Conservation (phyloP, 2,113 vertebrate species). For the Phalacrocorax pelagicus region DNA sequence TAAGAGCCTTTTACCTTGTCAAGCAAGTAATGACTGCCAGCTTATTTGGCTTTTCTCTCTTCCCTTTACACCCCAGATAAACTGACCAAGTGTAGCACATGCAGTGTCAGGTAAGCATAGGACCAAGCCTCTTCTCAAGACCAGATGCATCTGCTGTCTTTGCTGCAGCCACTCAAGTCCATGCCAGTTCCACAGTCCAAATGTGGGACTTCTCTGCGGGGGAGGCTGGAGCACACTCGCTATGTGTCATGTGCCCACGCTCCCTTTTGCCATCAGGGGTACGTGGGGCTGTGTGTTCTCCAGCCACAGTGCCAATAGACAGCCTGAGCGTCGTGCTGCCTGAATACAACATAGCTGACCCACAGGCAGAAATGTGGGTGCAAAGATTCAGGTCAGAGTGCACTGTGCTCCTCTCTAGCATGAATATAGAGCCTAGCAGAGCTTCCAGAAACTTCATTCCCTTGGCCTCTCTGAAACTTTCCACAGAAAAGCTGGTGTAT, state of each 20-base stretch:
- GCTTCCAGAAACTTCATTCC: not conserved
- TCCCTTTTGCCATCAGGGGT: accelerated
- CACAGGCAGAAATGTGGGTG: not conserved
- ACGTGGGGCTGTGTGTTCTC: not conserved
- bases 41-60: not conserved
- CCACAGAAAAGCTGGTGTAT: not conserved
- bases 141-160: not conserved
- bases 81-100: accelerated
- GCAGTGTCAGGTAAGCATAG: not conserved
- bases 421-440: not conserved
- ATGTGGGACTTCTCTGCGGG: not conserved
- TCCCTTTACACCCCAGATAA: not conserved
- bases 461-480: not conserved
- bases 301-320: accelerated
- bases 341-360: too few relatives aligned
- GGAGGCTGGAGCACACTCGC: not conserved
- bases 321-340: not conserved
- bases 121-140: not conserved
- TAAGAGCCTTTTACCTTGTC: not conserved
- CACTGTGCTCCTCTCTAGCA: accelerated
- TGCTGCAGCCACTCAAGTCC: not conserved
- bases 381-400: not conserved
- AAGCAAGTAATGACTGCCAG: not conserved
- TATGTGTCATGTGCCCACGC: accelerated
- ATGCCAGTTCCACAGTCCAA: accelerated